Evolutionary conservation across 2,797 vertebrate species (phyloP).

Genomic region (Labeo calbasu): DNA sequence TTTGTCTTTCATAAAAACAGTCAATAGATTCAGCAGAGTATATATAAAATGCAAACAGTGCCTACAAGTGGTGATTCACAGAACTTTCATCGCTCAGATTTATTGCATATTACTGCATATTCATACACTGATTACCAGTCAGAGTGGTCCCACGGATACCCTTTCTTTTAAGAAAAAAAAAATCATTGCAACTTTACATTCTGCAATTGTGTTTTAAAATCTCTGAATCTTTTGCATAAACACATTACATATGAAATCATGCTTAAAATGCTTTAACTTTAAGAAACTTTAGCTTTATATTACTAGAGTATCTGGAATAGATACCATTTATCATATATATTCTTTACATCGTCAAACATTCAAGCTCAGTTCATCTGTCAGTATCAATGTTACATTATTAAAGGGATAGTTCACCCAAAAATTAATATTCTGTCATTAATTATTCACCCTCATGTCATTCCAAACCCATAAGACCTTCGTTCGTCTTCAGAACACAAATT

Average conservation of each 20-base stretch:
- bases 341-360: neutral
- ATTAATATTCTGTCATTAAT: no score
- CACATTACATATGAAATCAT: neutral
- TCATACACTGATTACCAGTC: neutral
- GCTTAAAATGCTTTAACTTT: neutral
- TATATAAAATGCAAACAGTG: slow-evolving; percentile 36
- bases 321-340: neutral
- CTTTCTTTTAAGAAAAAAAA: neutral
- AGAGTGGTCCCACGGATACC: neutral
- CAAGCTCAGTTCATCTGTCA: neutral
- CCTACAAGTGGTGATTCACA: slow-evolving; percentile 42
- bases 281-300: neutral
- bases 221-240: neutral
- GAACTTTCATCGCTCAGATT: slow-evolving; percentile 18
- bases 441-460: no score
- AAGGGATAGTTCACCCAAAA: no score
- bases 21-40: neutral
- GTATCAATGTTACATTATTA: neutral
- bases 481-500: no score
- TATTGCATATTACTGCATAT: neutral
- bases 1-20: neutral
- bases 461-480: no score
- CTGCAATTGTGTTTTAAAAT: neutral
- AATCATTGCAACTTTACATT: neutral
- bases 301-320: neutral